These are phyloP conservation scores for Colaptes auratus DNA, from an alignment of 2,113 vertebrate genomes.

Conservation along the genomic window DNA sequence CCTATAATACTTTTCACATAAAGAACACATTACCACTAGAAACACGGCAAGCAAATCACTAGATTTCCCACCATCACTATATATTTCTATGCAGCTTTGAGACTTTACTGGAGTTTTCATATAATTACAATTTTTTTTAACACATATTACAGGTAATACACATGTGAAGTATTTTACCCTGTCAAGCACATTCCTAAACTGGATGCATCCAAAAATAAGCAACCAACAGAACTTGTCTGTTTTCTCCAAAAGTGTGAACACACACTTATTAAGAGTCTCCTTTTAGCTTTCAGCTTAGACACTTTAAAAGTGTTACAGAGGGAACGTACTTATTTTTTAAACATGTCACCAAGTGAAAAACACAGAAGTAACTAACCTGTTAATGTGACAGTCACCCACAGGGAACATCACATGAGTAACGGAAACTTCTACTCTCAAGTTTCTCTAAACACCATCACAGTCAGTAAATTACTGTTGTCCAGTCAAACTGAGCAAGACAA, in stretches of 20 bases:
- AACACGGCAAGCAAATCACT: neutral
- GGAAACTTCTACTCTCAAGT: constrained; percentile 6
- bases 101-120: neutral
- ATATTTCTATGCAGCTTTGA: neutral
- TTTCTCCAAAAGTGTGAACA: neutral
- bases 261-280: neutral
- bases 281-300: neutral
- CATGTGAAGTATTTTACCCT: neutral
- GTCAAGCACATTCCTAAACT: neutral
- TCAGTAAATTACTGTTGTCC: neutral
- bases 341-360: neutral
- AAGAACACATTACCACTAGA: neutral
- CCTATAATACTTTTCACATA: neutral
- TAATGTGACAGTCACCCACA: constrained; percentile 8
- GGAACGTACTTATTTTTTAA: constrained; percentile 9
- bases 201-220: neutral
- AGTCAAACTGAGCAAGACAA: neutral
- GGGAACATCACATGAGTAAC: neutral
- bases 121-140: neutral
- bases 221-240: neutral
- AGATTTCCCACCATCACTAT: rapidly evolving
- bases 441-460: neutral
- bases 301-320: neutral
- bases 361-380: neutral
- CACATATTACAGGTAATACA: neutral